A percentile compares a stretch with the other conserved stretches of the same genome.
Conservation (phyloP, 2,113 vertebrate genomes). For the Hemichromis elongatus region DNA sequence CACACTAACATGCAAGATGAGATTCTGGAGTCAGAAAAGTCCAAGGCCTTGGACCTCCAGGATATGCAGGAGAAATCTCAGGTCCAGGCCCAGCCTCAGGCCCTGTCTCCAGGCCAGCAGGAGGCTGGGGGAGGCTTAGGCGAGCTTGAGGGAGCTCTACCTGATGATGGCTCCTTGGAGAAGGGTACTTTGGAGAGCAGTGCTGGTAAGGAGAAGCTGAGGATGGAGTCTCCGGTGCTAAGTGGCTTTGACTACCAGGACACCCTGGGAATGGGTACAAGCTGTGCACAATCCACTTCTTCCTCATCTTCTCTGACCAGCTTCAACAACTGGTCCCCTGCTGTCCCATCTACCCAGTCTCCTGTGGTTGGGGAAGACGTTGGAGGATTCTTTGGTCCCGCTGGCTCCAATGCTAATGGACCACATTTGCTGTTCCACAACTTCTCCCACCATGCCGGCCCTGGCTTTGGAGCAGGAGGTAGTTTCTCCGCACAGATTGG, state of each 20-base stretch:
- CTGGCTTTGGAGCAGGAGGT: slow-evolving; percentile 86
- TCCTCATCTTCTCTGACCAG: slow-evolving; percentile 92
- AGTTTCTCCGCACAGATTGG: slow-evolving; percentile 97
- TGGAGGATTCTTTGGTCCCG: slow-evolving; percentile 89
- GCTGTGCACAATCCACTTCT: slow-evolving; percentile 85
- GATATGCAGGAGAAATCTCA: slow-evolving; percentile 89
- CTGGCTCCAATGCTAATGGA: slow-evolving; percentile 89
- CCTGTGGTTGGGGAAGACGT: slow-evolving; percentile 94
- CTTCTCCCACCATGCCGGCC: slow-evolving; percentile 94
- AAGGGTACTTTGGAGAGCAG: slow-evolving; percentile 83
- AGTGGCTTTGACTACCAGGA: slow-evolving; percentile 97
- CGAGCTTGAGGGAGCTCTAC: slow-evolving; percentile 84
- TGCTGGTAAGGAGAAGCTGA: slow-evolving; percentile 88
- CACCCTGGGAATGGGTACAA: slow-evolving; percentile 85
- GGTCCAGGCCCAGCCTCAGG: slow-evolving; percentile 71
- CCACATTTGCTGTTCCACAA: slow-evolving; percentile 93
- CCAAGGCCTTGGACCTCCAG: slow-evolving; percentile 91
- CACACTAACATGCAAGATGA: slow-evolving; percentile 98
- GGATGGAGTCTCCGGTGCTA: slow-evolving; percentile 92
- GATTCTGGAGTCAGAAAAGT: slow-evolving; percentile 95
- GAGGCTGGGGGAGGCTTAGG: slow-evolving; percentile 85
- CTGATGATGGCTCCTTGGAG: slow-evolving; percentile 85
- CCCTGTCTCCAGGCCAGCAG: slow-evolving; percentile 87
- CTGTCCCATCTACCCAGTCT: slow-evolving; percentile 91
- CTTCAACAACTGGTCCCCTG: slow-evolving; percentile 98